Percentiles rank a stretch among this genome's conserved stretches.
These are phyloP conservation scores for Aphelinus atriplicis DNA, from an alignment of 1,140 invertebrate species.

Conservation along the genomic window DNA sequence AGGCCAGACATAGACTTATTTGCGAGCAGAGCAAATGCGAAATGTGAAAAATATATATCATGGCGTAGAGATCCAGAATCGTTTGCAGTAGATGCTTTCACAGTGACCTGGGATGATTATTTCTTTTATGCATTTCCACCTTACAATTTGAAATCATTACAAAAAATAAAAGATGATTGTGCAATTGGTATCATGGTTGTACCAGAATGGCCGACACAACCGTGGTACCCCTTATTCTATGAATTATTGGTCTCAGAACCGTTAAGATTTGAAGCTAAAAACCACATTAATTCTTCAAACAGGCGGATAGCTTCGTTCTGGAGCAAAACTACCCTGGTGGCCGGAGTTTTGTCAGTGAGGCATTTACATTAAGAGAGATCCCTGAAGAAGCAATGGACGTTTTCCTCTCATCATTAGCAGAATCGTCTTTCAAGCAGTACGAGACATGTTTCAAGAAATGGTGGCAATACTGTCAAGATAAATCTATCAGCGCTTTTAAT, in stretches of 20 bases:
- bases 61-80: constrained; percentile 13
- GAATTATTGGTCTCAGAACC: constrained; percentile 6
- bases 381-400: constrained; percentile 32
- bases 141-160: constrained; percentile 41
- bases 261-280: constrained; percentile 2
- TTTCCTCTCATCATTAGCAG: constrained; percentile 44
- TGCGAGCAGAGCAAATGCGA: constrained; percentile 30
- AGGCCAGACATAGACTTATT: constrained; percentile 35
- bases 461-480: too few species aligned
- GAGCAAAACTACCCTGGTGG: constrained; percentile 33
- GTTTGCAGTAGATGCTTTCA: constrained; percentile 36
- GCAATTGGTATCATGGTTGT: constrained; percentile 30
- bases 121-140: constrained; percentile 45
- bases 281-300: background rate
- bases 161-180: constrained; percentile 41
- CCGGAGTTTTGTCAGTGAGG: constrained; percentile 19
- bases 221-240: constrained; percentile 37
- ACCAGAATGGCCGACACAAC: constrained; percentile 26
- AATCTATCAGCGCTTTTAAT: too few species aligned
- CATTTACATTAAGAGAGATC: background rate
- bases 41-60: constrained; percentile 20
- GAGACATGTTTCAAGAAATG: too few species aligned
- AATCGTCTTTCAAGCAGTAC: too few species aligned
- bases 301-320: constrained; percentile 12
- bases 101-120: constrained; percentile 40